Evolutionary conservation across 2,797 vertebrate species (phyloP).

Genomic region (Galago senegalensis): DNA sequence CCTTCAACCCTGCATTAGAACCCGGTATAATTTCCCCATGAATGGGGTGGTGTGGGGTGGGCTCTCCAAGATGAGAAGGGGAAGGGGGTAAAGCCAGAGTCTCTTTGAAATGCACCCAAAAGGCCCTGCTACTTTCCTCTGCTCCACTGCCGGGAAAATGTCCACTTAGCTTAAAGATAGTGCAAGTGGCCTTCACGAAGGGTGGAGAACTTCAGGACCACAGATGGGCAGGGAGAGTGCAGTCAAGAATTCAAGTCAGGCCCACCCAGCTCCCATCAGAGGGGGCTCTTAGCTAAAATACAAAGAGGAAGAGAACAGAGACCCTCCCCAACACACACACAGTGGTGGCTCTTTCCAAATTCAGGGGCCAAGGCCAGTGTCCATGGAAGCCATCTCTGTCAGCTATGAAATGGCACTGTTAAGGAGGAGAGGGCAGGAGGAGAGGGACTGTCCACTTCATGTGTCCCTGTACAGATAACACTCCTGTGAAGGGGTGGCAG

Average conservation of each 20-base stretch:
- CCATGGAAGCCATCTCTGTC: not conserved
- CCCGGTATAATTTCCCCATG: slow-evolving; percentile 91
- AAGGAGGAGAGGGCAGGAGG: not conserved
- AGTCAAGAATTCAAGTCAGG: slow-evolving; percentile 87
- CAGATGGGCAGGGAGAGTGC: slow-evolving; percentile 79
- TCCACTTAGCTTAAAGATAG: slow-evolving; percentile 88
- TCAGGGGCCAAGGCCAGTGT: not conserved
- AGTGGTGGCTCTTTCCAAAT: not conserved
- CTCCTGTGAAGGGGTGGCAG: not conserved
- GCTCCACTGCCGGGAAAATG: slow-evolving; percentile 87
- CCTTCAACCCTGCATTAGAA: slow-evolving; percentile 84
- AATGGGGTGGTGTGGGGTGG: slow-evolving; percentile 74
- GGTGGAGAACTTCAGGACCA: slow-evolving; percentile 86
- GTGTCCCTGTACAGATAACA: too few relatives aligned
- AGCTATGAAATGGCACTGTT: not conserved
- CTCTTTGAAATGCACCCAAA: slow-evolving; percentile 77
- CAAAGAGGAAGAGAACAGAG: slow-evolving; percentile 87
- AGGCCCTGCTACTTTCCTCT: slow-evolving; percentile 85
- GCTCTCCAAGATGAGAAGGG: slow-evolving; percentile 90
- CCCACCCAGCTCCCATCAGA: not conserved
- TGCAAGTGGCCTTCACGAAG: slow-evolving; percentile 86
- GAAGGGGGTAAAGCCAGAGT: slow-evolving; percentile 83
- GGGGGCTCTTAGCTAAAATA: slow-evolving; percentile 81
- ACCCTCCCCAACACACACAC: too few relatives aligned
- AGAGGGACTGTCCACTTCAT: not conserved